These are phyloP conservation scores for Uromys caudimaculatus DNA, from an alignment of 2,797 vertebrate species.

Conservation along the genomic window DNA sequence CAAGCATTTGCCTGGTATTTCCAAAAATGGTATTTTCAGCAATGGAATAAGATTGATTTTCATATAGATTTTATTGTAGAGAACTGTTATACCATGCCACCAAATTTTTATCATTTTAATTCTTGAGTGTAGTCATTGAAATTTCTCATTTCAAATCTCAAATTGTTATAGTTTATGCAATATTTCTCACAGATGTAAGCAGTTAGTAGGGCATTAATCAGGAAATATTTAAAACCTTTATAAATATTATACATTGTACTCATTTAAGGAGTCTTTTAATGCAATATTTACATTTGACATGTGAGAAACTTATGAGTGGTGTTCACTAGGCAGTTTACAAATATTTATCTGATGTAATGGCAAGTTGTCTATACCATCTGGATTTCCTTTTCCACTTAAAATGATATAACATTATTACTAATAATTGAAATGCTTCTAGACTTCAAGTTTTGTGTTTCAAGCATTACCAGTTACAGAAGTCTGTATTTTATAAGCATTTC, in stretches of 20 bases:
- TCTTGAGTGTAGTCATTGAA: neutral
- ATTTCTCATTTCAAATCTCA: neutral
- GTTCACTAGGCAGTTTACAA: neutral
- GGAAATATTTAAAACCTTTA: neutral
- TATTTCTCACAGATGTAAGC: neutral
- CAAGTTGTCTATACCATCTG: neutral
- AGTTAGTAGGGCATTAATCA: neutral
- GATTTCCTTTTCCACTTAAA: neutral
- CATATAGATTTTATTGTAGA: neutral
- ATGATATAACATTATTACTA: neutral
- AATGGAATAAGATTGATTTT: neutral
- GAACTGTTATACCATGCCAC: neutral
- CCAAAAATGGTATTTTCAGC: neutral
- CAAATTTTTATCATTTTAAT: neutral
- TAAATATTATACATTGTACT: neutral
- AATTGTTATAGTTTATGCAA: neutral
- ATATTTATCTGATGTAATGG: neutral
- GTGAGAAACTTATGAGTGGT: neutral
- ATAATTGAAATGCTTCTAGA: constrained; percentile 17
- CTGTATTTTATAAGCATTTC: constrained; percentile 1
- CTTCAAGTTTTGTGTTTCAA: constrained; percentile 50
- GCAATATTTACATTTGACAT: neutral
- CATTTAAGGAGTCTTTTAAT: neutral
- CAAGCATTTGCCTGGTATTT: neutral
- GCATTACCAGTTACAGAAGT: neutral